Evolutionary conservation across 2,888 invertebrate genomes (phyloP).

Genomic region (Ephialtes manifestator): DNA sequence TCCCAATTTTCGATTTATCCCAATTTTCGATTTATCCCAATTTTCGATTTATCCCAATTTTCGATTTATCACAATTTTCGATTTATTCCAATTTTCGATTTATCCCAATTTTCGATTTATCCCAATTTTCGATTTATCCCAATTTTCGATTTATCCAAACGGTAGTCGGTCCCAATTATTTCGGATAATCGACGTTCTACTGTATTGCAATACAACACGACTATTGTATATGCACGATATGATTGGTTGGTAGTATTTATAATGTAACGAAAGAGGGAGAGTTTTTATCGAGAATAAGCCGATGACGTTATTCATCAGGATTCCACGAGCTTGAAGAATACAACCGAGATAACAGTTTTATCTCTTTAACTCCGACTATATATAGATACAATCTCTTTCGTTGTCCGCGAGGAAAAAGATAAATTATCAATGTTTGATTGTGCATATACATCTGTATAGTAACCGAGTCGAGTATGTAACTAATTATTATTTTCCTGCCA

Average conservation of each 20-base stretch:
- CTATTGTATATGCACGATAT: slow-evolving; percentile 25
- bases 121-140: too few species aligned
- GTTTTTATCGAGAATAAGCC: slow-evolving; percentile 34
- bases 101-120: too few species aligned
- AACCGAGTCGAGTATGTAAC: slow-evolving; percentile 22
- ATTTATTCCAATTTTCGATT: too few species aligned
- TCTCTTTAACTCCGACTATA: slow-evolving; percentile 37
- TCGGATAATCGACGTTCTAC: too few species aligned
- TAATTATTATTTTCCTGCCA: background rate
- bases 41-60: too few species aligned
- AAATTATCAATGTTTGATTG: slow-evolving; percentile 21
- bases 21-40: too few species aligned
- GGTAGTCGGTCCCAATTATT: too few species aligned
- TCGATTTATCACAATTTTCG: too few species aligned
- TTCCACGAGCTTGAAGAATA: slow-evolving; percentile 25
- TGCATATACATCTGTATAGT: slow-evolving; percentile 30
- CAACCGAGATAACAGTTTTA: slow-evolving; percentile 43
- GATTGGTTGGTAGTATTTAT: slow-evolving; percentile 33
- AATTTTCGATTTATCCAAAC: too few species aligned
- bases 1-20: too few species aligned
- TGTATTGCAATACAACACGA: slow-evolving; percentile 26
- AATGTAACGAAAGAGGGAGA: slow-evolving; percentile 4
- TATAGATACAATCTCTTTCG: slow-evolving; percentile 37
- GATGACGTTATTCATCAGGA: slow-evolving; percentile 59
- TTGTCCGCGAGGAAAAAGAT: slow-evolving; percentile 27